Conservation (phyloP, 2,888 invertebrate genomes). For the Epirrhoe alternata region DNA sequence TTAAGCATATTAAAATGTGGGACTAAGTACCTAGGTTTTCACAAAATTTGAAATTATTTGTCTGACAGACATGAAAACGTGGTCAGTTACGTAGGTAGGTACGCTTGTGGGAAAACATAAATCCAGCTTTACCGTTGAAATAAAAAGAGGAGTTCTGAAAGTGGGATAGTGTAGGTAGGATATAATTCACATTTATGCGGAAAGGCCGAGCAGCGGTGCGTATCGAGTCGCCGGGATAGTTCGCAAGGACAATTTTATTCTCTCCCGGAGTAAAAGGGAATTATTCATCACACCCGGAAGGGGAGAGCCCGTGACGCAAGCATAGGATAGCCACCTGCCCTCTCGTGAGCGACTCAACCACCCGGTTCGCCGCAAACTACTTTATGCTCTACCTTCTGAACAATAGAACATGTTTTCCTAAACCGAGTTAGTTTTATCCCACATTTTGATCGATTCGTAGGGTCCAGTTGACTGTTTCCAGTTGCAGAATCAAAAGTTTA, state of each 20-base stretch:
- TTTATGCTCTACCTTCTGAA: constrained; percentile 40
- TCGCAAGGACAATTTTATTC: constrained; percentile 79
- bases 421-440: constrained; percentile 21
- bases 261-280: constrained; percentile 82
- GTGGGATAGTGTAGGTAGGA: constrained; percentile 78
- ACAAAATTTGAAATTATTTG: background rate
- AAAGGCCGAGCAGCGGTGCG: constrained; percentile 69
- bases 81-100: constrained; percentile 65
- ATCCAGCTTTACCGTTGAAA: constrained; percentile 76
- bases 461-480: constrained; percentile 84
- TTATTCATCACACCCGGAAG: constrained; percentile 86
- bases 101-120: constrained; percentile 71
- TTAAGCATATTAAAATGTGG: too few relatives aligned
- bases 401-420: constrained; percentile 14
- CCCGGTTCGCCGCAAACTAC: constrained; percentile 32
- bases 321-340: constrained; percentile 77
- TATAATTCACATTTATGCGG: constrained; percentile 83
- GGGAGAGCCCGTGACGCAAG: constrained; percentile 84
- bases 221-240: constrained; percentile 81
- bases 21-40: too few relatives aligned
- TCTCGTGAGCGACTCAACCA: constrained; percentile 56
- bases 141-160: constrained; percentile 78
- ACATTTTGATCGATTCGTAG: constrained; percentile 68
- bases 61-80: constrained; percentile 38
- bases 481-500: constrained; percentile 86